Evolutionary conservation across 2,888 invertebrate species (phyloP), one percentile per base, ranked within the genome.

Genomic region (Caradrina clavipalpis): DNA sequence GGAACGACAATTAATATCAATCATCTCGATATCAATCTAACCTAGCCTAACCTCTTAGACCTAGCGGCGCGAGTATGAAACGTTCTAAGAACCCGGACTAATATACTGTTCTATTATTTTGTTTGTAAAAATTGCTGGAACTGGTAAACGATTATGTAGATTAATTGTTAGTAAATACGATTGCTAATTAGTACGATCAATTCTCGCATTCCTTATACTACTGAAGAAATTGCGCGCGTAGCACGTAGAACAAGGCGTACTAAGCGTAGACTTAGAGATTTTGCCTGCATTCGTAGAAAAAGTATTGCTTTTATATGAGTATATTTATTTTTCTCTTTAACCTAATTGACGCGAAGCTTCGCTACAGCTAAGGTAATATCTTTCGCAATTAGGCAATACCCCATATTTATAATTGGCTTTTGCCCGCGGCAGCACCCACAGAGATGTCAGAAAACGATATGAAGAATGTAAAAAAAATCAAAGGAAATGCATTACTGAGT

Each of bases 291-390:
- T 26, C 2, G 1, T 13, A 54, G 68, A 7, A 31, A 13, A 35
- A 47, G 21, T 47, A 21, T 21, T 13, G 61, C 13, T 60, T 47
- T 13, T 60, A 21, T 39, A 45, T 2, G 2, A 45, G 39, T 17
- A 17, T 17, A 15, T 17, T 17, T 45, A 17, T 45, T 45, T 39
- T 39, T 11, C 39, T 39, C 8, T 39, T 17, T 51, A 51, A 51
- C 56, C 8, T 5, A 49, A 45, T 39, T n/a, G 21, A 57, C 47
- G 51, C 51, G 17, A 60, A 35, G 51, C 59, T 35, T 66, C 21
- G 73, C 63, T 72, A 72, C 17, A 57, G 56, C 61, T 67, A 21
- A 21, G 39, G 11, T 54, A 21, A 10, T 15, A 19, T 7, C 19
- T 47, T 45, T 47, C 21, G 19, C 45, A 22, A 60, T n/a, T n/a